Base-by-base conservation (phyloP, 2,113 vertebrate species). In the Microtus ochrogaster region DNA sequence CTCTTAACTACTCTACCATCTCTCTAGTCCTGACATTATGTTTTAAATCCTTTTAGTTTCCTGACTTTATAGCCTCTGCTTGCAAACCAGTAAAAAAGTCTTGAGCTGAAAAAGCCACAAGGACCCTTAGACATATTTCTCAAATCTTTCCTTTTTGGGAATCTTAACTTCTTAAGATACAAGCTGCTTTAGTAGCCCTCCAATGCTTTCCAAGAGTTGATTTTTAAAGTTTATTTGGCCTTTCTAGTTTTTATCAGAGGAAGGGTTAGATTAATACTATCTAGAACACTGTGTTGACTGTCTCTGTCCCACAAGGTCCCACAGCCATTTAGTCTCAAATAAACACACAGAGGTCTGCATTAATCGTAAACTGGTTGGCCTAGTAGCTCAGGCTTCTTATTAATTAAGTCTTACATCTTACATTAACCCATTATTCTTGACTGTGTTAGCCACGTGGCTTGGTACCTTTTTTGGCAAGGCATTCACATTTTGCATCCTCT, bases 121-220 rank as follows among this genome's bases (percentile, higher is more conserved):
- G 44, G 52, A 83, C 30, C 33, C 11, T 74, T 30, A 79, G 76
- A 63, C 24, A 86, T 72, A 68, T 2, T 44, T 72, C n/a, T 88
- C 61, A 72, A 44, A 26, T 33, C 3, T 79, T 61, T 74, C 17
- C 39, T 47, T 92, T 66, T 94, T 5, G 19, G 76, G 19, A 7
- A 77, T 90, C 28, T 90, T 90, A 47, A 24, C 39, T 5, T 2
- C 74, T 87, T 39, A 55, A 39, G 47, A 61, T 73, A 1, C 52
- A 5, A 74, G 26, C n/a, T 86, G 33, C 21, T 7, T n/a, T 95
- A 44, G 70, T 63, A 76, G 22, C 24, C 83, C 19, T 44, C 77
- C 12, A 95, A 1, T 91, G 65, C 24, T 41, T 81, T 85, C 61
- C 55, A 91, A 33, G 91, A 89, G 74, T 90, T 90, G 30, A 58